Evolutionary conservation across 2,113 vertebrate genomes (phyloP), one percentile per base, ranked within the genome.

Genomic region (Cryptomyrus ogoouensis): DNA sequence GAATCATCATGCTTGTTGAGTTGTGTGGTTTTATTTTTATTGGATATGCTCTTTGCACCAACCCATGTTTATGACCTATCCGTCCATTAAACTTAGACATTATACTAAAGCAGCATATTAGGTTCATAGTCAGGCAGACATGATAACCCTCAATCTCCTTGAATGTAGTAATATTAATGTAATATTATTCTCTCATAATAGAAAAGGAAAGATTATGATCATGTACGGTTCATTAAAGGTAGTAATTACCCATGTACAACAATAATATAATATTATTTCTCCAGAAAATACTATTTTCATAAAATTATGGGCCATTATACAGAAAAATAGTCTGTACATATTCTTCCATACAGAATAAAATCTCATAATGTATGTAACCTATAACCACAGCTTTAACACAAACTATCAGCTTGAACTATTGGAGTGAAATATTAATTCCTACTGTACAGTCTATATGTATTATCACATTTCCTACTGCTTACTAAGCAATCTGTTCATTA

Each of bases 51-150:
- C 92, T 91, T 91, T 94, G 88, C 93, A 92, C 95, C 95, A 94
- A 95, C 94, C 89, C 46, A 92, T 94, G 92, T 94, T 94, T 95
- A 95, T 93, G 93, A 92, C 92, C 92, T 94, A 92, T 92, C 93
- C 91, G 95, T 94, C 94, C 94, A 94, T 84, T 84, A 89, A 93
- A 92, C 91, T 89, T 93, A 94, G 94, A 95, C 91, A 94, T 91
- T 92, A 90, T 86, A 91, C 94, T 92, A 90, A 91, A 39, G 83
- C 90, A 90, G 88, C 87, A 74, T 89, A 91, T 83, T 88, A 77
- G 47, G 83, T 89, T 66, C 42, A 83, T 87, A 44, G 74, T 80
- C 74, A 39, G 1, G 35, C 35, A 80, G 4, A 42, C 35, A 42
- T 17, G 74, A 42, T 19, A 35, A 80, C 8, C 39, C 74, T 80